Evolutionary conservation across 2,113 vertebrate genomes (phyloP).

Genomic region (Cynocephalus volans): DNA sequence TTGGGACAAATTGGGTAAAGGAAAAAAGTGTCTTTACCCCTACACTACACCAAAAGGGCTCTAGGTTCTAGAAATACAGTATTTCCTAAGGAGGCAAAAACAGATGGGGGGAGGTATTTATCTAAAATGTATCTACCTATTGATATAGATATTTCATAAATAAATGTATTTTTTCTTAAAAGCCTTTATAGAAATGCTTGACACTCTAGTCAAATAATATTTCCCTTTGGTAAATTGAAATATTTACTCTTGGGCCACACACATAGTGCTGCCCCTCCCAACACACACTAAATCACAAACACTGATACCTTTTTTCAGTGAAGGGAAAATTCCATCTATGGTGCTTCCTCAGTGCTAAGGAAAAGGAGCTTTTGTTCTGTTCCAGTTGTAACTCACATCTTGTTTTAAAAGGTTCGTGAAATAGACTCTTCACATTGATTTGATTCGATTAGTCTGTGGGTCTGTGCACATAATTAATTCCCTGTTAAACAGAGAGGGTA

Average conservation of each 20-base stretch:
- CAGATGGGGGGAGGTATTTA: not conserved
- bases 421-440: not conserved
- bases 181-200: conserved; percentile 37
- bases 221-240: conserved; percentile 19
- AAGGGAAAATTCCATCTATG: not conserved
- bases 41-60: not conserved
- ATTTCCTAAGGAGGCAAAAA: not conserved
- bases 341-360: not conserved
- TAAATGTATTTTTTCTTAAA: not conserved
- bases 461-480: not conserved
- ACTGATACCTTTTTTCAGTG: not conserved
- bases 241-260: not conserved
- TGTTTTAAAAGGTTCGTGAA: conserved; percentile 21
- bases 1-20: not conserved
- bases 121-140: not conserved
- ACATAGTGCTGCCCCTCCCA: not conserved
- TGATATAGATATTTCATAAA: conserved; percentile 34
- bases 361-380: not conserved
- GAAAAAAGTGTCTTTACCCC: not conserved
- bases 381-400: not conserved
- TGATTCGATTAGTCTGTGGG: not conserved
- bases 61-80: not conserved
- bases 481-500: not conserved
- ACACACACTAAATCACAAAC: not conserved
- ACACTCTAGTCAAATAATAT: not conserved